These are phyloP conservation scores for Ciconia stormi DNA, from an alignment of 2,113 vertebrate species.

Conservation along the genomic window DNA sequence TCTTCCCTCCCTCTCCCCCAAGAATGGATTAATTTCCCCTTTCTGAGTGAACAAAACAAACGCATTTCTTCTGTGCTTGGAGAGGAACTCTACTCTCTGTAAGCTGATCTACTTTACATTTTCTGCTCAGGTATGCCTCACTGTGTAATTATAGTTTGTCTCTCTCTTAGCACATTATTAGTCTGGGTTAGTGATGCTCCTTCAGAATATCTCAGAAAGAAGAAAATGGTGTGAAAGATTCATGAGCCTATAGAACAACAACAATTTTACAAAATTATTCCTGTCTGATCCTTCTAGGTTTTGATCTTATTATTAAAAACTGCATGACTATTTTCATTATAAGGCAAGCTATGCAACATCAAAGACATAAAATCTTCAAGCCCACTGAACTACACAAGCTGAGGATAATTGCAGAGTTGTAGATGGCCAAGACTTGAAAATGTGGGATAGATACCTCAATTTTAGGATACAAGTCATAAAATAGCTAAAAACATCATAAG, in stretches of 20 bases:
- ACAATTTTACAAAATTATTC: not conserved
- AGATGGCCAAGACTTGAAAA: not conserved
- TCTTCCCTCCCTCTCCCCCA: not conserved
- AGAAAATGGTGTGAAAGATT: not conserved
- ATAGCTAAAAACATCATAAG: not conserved
- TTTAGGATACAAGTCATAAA: not conserved
- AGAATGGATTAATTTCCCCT: not conserved
- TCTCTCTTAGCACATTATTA: accelerated
- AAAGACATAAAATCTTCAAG: not conserved
- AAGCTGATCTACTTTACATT: not conserved
- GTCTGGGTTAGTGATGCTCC: not conserved
- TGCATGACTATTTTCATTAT: not conserved
- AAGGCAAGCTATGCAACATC: not conserved
- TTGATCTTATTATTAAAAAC: not conserved
- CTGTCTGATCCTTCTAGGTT: not conserved
- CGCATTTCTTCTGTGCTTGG: not conserved
- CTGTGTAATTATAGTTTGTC: not conserved
- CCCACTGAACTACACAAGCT: not conserved
- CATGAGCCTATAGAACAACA: not conserved
- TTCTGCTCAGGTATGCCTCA: not conserved
- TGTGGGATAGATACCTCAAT: not conserved
- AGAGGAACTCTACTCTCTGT: not conserved
- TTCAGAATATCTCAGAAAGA: not conserved
- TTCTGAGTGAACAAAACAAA: not conserved
- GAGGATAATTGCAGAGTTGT: not conserved